Conservation (phyloP, 2,888 invertebrate species). For the Lasioglossum oenotherae region DNA sequence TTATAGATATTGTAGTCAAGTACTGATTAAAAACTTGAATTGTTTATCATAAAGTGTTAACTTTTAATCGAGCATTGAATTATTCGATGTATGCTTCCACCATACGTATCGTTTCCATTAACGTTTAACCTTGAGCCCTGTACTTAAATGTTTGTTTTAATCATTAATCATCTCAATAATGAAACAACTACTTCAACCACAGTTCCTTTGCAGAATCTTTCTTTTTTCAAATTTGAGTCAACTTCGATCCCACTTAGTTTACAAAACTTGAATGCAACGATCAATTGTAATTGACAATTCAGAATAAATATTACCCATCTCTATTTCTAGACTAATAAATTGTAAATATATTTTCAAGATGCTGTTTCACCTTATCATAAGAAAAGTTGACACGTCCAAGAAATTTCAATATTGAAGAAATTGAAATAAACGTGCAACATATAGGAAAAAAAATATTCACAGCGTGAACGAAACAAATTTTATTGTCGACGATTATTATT, state of each 20-base stretch:
- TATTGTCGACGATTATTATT: constrained; percentile 6
- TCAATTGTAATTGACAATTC: no score
- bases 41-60: background rate
- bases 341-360: background rate
- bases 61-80: background rate
- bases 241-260: no score
- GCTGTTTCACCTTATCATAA: background rate
- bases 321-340: background rate
- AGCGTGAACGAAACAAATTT: constrained; percentile 4
- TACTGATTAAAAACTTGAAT: background rate
- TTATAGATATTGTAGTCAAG: background rate
- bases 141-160: no score
- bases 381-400: background rate
- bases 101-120: background rate
- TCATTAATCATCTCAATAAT: no score
- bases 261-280: no score
- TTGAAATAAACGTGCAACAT: background rate
- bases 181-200: no score
- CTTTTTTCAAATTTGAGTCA: no score
- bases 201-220: no score
- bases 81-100: background rate
- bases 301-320: no score
- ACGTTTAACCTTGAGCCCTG: background rate
- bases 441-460: background rate
- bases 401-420: background rate